Evolutionary conservation across 2,888 invertebrate genomes (phyloP).

Genomic region (Cantharis flavilabris): DNA sequence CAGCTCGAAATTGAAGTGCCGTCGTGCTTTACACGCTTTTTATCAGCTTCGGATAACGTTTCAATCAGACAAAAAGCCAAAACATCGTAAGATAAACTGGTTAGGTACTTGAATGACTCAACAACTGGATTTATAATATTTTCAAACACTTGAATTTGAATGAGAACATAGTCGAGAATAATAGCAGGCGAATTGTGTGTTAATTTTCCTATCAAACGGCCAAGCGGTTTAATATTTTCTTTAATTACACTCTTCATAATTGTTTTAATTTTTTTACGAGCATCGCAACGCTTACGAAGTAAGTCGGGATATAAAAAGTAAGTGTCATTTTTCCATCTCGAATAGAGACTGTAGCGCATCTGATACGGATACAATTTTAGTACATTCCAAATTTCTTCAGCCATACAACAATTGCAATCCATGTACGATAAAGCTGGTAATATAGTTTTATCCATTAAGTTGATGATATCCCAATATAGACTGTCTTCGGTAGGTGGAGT

Average conservation of each 20-base stretch:
- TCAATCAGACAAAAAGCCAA: slow-evolving; percentile 95
- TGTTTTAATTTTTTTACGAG: slow-evolving; percentile 89
- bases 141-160: slow-evolving; percentile 56
- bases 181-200: slow-evolving; percentile 95
- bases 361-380: slow-evolving; percentile 86
- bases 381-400: slow-evolving; percentile 94
- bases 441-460: slow-evolving; percentile 84
- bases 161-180: slow-evolving; percentile 86
- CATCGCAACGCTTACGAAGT: slow-evolving; percentile 82
- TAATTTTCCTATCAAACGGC: slow-evolving; percentile 93
- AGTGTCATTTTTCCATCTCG: slow-evolving; percentile 95
- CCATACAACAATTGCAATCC: slow-evolving; percentile 93
- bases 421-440: slow-evolving; percentile 89
- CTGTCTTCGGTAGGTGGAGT: slow-evolving; percentile 56
- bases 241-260: slow-evolving; percentile 98
- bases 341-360: slow-evolving; percentile 83
- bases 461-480: slow-evolving; percentile 82
- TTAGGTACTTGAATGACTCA: slow-evolving; percentile 95
- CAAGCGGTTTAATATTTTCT: slow-evolving; percentile 97
- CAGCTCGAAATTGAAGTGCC: slow-evolving; percentile 91
- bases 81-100: slow-evolving; percentile 93
- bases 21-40: slow-evolving; percentile 81
- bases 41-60: slow-evolving; percentile 79
- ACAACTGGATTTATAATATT: slow-evolving; percentile 79
- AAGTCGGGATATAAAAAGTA: slow-evolving; percentile 81